These are phyloP conservation scores for Cyanocitta stelleri DNA, from an alignment of 2,113 vertebrate genomes.

Conservation along the genomic window DNA sequence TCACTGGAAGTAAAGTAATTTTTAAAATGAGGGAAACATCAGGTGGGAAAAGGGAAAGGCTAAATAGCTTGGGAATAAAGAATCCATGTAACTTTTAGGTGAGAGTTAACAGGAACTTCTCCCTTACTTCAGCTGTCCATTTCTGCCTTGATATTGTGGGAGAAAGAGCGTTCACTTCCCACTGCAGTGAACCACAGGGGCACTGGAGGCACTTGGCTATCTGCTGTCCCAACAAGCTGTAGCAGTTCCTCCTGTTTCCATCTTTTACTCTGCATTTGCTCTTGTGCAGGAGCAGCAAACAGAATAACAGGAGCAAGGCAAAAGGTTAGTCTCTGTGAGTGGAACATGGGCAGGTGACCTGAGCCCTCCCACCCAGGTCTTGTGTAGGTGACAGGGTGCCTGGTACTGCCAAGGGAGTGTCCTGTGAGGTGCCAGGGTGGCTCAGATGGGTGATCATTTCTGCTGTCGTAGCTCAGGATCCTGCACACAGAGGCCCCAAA, in stretches of 20 bases:
- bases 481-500: neutral
- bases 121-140: neutral
- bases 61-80: neutral
- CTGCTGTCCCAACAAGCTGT: neutral
- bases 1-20: neutral
- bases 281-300: neutral
- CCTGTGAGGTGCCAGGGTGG: neutral
- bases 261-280: neutral
- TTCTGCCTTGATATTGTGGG: neutral
- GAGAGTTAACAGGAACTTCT: neutral
- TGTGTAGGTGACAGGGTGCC: neutral
- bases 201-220: neutral
- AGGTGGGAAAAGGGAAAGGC: neutral
- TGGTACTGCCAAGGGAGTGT: rapidly evolving
- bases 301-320: neutral
- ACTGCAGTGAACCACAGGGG: neutral
- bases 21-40: neutral
- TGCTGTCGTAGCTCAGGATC: neutral
- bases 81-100: neutral
- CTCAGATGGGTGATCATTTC: neutral
- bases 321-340: neutral
- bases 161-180: neutral
- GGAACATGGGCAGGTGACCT: rapidly evolving
- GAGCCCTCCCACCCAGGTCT: neutral
- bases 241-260: neutral